Base-by-base conservation (phyloP, 2,113 vertebrate genomes). In the Nyctereutes procyonoides region DNA sequence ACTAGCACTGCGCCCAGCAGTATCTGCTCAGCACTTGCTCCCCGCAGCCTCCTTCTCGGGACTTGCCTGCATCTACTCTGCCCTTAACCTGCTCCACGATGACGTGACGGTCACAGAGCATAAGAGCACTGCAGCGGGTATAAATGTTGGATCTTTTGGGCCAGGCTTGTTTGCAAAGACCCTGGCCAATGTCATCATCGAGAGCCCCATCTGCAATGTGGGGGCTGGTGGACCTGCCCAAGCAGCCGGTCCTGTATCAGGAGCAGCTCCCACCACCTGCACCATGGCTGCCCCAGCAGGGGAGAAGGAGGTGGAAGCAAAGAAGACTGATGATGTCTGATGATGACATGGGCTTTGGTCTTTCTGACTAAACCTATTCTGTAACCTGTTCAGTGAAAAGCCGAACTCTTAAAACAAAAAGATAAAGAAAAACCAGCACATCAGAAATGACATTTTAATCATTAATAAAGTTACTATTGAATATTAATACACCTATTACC, bases 381-480 rank as follows among this genome's bases (percentile, higher is more conserved):
- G 38, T 48, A 76, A 76, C 73, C 7, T 76, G 73, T 48, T 76
- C 38, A 48, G 15, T 48, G 16, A 76, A 51, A 51, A 51, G 24
- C 43, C 51, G 73, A 76, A 51, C 24, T 30, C 73, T 76, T 76
- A 43, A 74, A 22, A 51, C 8, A 74, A 28, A 71, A 28, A 15
- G 22, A 26, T 14, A 48, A 74, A 43, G 1, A 74, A 51, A 76
- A 48, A 28, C 14, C 12, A 76, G 38, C 48, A 48, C 24, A 76
- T 51, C 51, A 93, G 22, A 71, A 88, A 77, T 77, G 56, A 82
- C 5, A 43, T 81, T 15, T 60, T 83, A 77, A 82, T 67, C 62
- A 10, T 84, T 91, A 58, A 67, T 22, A 58, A 93, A 93, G 71
- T 76, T 58, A 58, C 63, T 43, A 86, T 19, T 89, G 15, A 77